A percentile compares a stretch with the other conserved stretches of the same genome.
Evolutionary conservation across 2,888 invertebrate species (phyloP).

Genomic region (Harmothoe impar): DNA sequence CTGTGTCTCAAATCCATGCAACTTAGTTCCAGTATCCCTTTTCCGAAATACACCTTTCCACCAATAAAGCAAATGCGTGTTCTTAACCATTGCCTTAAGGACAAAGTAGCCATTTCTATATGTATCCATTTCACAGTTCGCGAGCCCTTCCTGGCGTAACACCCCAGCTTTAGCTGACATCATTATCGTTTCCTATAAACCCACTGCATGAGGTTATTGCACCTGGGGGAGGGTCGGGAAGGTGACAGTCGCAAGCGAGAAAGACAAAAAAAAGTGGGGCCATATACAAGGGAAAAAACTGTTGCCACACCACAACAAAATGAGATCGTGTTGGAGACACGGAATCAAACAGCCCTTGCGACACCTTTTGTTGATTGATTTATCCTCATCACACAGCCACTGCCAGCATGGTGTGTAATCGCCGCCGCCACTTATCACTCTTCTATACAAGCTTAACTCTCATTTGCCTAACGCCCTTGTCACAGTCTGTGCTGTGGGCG

Average conservation of each 20-base stretch:
- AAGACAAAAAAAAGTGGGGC: no score
- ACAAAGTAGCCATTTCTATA: neutral
- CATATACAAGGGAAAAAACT: no score
- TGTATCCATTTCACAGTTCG: neutral
- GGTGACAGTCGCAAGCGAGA: no score
- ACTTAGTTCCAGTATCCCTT: no score
- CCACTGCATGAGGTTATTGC: no score
- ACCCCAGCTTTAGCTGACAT: no score
- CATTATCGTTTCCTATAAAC: no score
- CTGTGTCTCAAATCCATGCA: no score
- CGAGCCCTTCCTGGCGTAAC: neutral
- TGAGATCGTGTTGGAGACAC: neutral
- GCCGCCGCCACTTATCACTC: slow-evolving; percentile 34
- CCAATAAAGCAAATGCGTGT: neutral
- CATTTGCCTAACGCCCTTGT: slow-evolving; percentile 10
- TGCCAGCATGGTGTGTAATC: neutral
- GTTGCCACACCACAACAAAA: neutral
- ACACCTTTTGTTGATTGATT: slow-evolving; percentile 31
- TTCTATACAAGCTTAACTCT: slow-evolving; percentile 39
- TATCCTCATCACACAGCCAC: neutral
- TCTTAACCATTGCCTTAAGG: neutral
- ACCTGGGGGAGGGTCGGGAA: no score
- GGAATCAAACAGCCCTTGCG: slow-evolving; percentile 1
- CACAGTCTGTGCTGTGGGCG: slow-evolving; percentile 34
- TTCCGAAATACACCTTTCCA: no score